phyloP scores from a whole-genome alignment of 1,140 invertebrate species.

The Belonocnema kinseyi region DNA sequence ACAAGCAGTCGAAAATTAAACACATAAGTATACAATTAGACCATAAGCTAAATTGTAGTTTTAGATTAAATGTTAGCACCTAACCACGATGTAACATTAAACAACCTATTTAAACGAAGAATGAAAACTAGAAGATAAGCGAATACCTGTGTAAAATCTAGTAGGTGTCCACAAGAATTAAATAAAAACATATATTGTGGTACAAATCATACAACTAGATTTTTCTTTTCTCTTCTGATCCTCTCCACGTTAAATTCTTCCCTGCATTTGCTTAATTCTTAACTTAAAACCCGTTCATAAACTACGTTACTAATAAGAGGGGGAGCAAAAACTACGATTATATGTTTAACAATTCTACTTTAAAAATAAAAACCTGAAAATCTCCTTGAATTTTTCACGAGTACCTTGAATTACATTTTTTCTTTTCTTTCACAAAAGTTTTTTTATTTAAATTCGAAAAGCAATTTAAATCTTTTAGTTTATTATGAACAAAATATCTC shows the following conservation, averaged over 20 bases:
- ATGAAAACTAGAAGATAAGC: slow-evolving; percentile 71
- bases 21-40: slow-evolving; percentile 75
- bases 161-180: slow-evolving; percentile 76
- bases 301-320: no score
- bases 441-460: no score
- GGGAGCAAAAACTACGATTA: no score
- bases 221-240: not conserved
- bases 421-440: no score
- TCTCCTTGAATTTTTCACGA: no score
- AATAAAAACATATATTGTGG: slow-evolving; percentile 76
- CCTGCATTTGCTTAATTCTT: not conserved
- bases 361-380: no score
- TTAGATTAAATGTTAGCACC: slow-evolving; percentile 74
- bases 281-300: no score
- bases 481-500: no score
- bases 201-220: slow-evolving; percentile 67
- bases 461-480: no score
- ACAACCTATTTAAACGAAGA: slow-evolving; percentile 72
- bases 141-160: slow-evolving; percentile 76
- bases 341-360: no score
- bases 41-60: slow-evolving; percentile 70
- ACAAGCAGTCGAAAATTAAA: slow-evolving; percentile 66
- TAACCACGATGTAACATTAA: slow-evolving; percentile 75
- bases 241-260: not conserved
- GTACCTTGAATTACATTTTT: no score